phyloP scores from a whole-genome alignment of 2,113 vertebrate species.

The Melanerpes aurifrons region DNA sequence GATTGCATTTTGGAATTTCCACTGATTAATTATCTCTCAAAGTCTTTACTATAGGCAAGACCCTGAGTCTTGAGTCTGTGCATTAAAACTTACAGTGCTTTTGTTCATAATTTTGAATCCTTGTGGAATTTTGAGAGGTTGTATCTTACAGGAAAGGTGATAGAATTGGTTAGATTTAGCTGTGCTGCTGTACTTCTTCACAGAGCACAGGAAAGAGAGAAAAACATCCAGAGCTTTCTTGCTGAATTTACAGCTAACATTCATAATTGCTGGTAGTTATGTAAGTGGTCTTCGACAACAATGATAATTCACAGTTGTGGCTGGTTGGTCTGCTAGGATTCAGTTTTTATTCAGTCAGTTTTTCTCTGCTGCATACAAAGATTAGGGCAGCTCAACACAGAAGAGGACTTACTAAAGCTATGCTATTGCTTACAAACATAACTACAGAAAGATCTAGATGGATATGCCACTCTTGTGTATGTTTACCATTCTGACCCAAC shows the following conservation, averaged over 20 bases:
- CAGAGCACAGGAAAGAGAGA: background rate
- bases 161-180: background rate
- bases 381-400: background rate
- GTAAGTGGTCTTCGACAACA: background rate
- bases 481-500: background rate
- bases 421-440: background rate
- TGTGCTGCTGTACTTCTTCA: background rate
- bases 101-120: background rate
- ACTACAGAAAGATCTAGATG: background rate
- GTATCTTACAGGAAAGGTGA: background rate
- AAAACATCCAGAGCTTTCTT: background rate
- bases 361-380: background rate
- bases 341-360: background rate
- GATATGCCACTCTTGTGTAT: background rate
- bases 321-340: background rate
- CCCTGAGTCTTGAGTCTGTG: constrained; percentile 11
- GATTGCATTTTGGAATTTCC: constrained; percentile 69
- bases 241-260: background rate
- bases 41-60: constrained; percentile 57
- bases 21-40: constrained; percentile 70
- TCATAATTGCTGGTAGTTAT: background rate
- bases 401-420: constrained; percentile 18
- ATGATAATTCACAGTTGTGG: background rate
- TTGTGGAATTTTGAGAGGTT: background rate
- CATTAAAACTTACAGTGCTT: background rate